phyloP scores from a whole-genome alignment of 2,113 vertebrate species.

The Festucalex cinctus region DNA sequence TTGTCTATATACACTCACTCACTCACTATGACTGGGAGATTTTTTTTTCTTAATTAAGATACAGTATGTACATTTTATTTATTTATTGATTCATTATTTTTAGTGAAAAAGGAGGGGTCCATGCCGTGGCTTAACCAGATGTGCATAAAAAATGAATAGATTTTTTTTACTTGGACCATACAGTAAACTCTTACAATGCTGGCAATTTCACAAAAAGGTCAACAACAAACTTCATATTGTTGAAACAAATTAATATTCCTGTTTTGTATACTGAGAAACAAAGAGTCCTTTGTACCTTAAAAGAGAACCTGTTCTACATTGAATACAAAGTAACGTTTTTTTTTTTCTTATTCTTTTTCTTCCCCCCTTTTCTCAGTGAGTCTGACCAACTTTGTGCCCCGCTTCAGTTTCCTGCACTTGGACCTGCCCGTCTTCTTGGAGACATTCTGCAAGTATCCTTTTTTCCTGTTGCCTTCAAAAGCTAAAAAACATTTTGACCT shows the following conservation, averaged over 20 bases:
- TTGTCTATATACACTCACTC: too few relatives aligned
- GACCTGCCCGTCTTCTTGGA: slow-evolving; percentile 90
- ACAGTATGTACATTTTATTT: too few relatives aligned
- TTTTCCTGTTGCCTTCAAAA: slow-evolving; percentile 1
- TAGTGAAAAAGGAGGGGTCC: too few relatives aligned
- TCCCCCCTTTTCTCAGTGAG: slow-evolving; percentile 77
- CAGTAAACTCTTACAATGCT: not conserved
- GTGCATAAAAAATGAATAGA: not conserved
- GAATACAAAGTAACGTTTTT: not conserved
- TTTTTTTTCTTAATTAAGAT: too few relatives aligned
- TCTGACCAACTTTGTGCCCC: slow-evolving; percentile 92
- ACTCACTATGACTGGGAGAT: too few relatives aligned
- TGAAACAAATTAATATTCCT: not conserved
- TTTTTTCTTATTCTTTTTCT: slow-evolving; percentile 4
- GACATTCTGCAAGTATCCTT: slow-evolving; percentile 99
- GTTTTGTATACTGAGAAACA: too few relatives aligned
- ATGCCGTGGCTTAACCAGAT: not conserved
- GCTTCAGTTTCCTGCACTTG: slow-evolving; percentile 87
- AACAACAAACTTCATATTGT: not conserved
- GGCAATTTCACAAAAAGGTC: too few relatives aligned
- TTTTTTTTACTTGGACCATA: not conserved
- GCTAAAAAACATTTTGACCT: not conserved
- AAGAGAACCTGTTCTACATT: not conserved
- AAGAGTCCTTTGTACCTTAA: not conserved
- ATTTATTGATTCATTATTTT: too few relatives aligned